Conservation (phyloP, 2,113 vertebrate genomes). For the Malurus alboscapulatus region DNA sequence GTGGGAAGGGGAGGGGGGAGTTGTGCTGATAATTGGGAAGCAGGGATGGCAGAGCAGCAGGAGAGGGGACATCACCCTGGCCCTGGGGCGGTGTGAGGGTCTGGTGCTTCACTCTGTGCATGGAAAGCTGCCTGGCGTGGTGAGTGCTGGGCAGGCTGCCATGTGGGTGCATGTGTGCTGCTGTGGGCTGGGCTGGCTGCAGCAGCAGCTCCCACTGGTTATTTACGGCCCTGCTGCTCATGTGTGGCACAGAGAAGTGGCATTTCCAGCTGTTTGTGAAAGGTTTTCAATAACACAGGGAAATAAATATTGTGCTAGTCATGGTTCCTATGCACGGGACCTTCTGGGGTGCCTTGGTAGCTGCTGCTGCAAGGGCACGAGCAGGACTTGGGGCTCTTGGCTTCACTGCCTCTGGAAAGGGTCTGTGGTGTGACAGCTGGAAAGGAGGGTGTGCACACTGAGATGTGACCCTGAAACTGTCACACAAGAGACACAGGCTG, state of each 20-base stretch:
- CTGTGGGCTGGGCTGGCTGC: not conserved
- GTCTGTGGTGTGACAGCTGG: not conserved
- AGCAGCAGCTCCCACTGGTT: not conserved
- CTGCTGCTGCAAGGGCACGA: not conserved
- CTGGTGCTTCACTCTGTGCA: not conserved
- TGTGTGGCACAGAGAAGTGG: not conserved
- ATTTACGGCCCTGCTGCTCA: not conserved
- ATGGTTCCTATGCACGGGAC: not conserved
- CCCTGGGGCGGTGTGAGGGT: fast-evolving
- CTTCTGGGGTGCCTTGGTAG: not conserved
- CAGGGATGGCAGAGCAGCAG: not conserved
- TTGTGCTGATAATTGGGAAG: not conserved
- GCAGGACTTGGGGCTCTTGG: not conserved
- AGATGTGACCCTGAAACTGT: not conserved
- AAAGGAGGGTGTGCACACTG: not conserved
- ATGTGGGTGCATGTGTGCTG: not conserved
- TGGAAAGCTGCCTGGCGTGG: not conserved
- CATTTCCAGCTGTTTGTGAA: not conserved
- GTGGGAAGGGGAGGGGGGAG: not conserved
- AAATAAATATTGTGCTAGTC: not conserved
- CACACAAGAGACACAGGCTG: not conserved
- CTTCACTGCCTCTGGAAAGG: not conserved
- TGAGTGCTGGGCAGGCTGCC: not conserved
- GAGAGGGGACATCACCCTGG: not conserved
- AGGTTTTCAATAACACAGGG: not conserved